These are phyloP conservation scores for Drosophila pachea DNA, from an alignment of 1,140 invertebrate species.

Conservation along the genomic window DNA sequence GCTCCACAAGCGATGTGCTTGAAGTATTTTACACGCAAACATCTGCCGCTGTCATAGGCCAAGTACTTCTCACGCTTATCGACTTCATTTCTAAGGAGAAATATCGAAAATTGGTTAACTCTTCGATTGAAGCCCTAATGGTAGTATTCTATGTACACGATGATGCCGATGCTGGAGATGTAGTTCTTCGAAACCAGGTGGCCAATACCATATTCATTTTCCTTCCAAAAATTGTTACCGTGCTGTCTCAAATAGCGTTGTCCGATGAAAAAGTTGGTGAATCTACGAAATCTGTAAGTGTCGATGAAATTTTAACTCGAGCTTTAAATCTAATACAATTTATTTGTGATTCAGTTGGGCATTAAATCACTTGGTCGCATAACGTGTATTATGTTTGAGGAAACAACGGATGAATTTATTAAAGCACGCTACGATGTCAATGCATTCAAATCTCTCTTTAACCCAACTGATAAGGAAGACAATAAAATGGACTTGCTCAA, in stretches of 20 bases:
- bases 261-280: conserved; percentile 70
- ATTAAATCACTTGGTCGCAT: conserved; percentile 69
- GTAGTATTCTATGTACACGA: conserved; percentile 71
- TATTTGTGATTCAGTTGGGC: conserved; percentile 37
- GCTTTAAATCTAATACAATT: neutral
- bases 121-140: conserved; percentile 62
- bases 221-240: conserved; percentile 68
- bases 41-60: conserved; percentile 51
- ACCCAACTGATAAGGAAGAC: neutral
- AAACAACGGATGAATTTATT: conserved; percentile 57
- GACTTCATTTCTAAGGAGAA: conserved; percentile 64
- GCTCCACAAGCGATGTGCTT: conserved; percentile 62
- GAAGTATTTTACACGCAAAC: conserved; percentile 64
- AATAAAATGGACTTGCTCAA: neutral
- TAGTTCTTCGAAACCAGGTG: conserved; percentile 71
- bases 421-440: conserved; percentile 53
- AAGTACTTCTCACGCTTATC: conserved; percentile 60
- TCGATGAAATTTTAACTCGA: neutral
- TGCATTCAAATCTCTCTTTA: conserved; percentile 54
- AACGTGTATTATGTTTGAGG: conserved; percentile 69
- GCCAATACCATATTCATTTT: conserved; percentile 70
- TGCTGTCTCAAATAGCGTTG: conserved; percentile 54
- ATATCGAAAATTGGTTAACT: conserved; percentile 58
- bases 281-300: conserved; percentile 63
- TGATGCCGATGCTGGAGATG: conserved; percentile 62